Conservation (phyloP, 2,113 vertebrate species). For the Mionectes macconnelli region DNA sequence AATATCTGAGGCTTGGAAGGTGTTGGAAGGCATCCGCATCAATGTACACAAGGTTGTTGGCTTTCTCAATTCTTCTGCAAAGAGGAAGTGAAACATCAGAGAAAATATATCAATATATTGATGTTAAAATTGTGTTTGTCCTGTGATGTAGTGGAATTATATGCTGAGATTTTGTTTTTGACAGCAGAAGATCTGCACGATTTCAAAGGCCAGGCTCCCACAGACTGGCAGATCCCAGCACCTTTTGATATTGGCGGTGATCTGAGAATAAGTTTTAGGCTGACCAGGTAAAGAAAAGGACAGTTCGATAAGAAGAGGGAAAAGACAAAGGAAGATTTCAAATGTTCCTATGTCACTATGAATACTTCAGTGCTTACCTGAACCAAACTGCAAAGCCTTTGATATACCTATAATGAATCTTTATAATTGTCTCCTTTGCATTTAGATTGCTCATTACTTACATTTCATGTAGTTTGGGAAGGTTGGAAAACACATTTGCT, state of each 20-base stretch:
- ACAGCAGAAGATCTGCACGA: background rate
- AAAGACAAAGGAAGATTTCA: background rate
- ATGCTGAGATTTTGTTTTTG: background rate
- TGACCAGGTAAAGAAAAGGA: background rate
- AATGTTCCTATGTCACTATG: background rate
- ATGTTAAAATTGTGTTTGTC: background rate
- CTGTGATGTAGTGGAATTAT: background rate
- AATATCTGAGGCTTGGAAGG: slow-evolving; percentile 79
- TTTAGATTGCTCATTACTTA: slow-evolving; percentile 70
- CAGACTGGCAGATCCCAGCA: background rate
- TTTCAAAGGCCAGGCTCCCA: background rate
- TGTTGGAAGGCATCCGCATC: slow-evolving; percentile 77
- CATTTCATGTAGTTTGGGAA: slow-evolving; percentile 81
- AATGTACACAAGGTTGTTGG: slow-evolving; percentile 77
- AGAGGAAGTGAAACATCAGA: slow-evolving; percentile 13
- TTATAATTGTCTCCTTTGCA: slow-evolving; percentile 15
- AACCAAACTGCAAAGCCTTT: background rate
- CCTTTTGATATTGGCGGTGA: background rate
- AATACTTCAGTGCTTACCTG: background rate
- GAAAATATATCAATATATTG: background rate
- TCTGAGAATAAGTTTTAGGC: background rate
- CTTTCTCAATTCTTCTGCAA: slow-evolving; percentile 83
- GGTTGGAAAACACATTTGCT: slow-evolving; percentile 76
- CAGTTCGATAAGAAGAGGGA: background rate
- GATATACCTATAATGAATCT: background rate